A percentile compares a stretch with the other conserved stretches of the same genome.
phyloP scores from a whole-genome alignment of 2,113 vertebrate species.

The Stigmatopora nigra region DNA sequence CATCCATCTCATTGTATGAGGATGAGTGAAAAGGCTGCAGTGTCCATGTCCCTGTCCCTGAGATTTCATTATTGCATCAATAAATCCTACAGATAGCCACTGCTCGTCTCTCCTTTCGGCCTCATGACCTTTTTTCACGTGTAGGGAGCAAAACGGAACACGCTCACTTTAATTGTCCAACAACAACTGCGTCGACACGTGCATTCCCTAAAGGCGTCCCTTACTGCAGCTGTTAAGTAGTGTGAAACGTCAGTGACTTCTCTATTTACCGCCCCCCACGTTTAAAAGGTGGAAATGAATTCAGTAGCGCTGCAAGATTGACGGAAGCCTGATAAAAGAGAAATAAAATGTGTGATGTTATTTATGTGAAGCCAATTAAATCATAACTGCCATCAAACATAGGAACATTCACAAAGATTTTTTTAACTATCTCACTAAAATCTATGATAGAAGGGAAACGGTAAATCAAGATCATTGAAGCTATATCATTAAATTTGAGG shows the following conservation, averaged over 20 bases:
- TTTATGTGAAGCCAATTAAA: slow-evolving; percentile 21
- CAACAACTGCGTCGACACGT: slow-evolving; percentile 27
- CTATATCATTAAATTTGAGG: slow-evolving; percentile 40
- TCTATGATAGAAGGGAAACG: no score
- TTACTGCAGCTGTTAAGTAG: slow-evolving; percentile 41
- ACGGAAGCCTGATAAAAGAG: slow-evolving; percentile 24
- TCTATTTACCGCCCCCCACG: slow-evolving; percentile 18
- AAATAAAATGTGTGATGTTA: background rate
- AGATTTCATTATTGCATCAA: slow-evolving; percentile 63
- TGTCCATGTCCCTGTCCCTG: slow-evolving; percentile 50
- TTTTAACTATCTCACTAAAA: background rate
- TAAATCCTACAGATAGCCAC: slow-evolving; percentile 51
- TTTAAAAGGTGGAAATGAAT: slow-evolving; percentile 8
- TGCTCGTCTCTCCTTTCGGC: background rate
- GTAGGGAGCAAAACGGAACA: slow-evolving; percentile 20
- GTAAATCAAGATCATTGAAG: slow-evolving; percentile 8
- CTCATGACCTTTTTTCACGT: slow-evolving; percentile 8
- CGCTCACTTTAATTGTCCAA: slow-evolving; percentile 31
- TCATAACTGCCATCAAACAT: slow-evolving; percentile 9
- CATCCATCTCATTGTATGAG: slow-evolving; percentile 56
- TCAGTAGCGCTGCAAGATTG: background rate
- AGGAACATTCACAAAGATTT: slow-evolving; percentile 9
- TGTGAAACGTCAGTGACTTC: slow-evolving; percentile 18
- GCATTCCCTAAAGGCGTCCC: slow-evolving; percentile 24
- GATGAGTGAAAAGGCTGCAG: slow-evolving; percentile 58